These are phyloP conservation scores for Silurus aristotelis DNA, from an alignment of 2,797 vertebrate species.

Conservation along the genomic window DNA sequence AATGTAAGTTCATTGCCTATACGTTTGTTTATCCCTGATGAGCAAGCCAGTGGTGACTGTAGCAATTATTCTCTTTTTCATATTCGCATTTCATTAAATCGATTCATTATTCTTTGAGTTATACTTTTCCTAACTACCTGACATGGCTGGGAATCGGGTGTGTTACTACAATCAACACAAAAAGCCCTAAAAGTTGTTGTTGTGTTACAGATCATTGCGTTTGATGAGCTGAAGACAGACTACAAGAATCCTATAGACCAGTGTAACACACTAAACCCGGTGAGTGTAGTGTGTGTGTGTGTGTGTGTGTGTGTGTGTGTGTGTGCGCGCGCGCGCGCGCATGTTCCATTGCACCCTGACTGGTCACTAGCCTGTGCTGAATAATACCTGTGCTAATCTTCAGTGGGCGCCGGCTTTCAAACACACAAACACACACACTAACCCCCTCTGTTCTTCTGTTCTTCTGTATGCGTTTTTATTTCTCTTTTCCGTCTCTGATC, in stretches of 20 bases:
- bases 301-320: constrained; percentile 31
- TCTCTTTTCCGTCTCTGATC: constrained; percentile 81
- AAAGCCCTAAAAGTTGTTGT: background rate
- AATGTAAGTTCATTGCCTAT: too few relatives aligned
- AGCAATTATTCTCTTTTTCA: too few relatives aligned
- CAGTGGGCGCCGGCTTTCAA: constrained; percentile 82
- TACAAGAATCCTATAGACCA: constrained; percentile 99
- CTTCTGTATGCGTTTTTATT: constrained; percentile 67
- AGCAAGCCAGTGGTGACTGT: too few relatives aligned
- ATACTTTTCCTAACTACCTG: too few relatives aligned
- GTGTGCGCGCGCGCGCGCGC: constrained; percentile 58
- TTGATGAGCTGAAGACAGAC: constrained; percentile 98
- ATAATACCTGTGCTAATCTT: constrained; percentile 81
- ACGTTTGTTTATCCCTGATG: too few relatives aligned
- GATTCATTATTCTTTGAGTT: too few relatives aligned
- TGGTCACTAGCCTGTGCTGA: background rate
- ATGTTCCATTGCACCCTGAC: constrained; percentile 63
- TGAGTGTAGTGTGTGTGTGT: constrained; percentile 72
- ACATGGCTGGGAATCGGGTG: too few relatives aligned
- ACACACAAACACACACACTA: constrained; percentile 76
- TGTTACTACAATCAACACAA: too few relatives aligned
- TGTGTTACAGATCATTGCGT: constrained; percentile 91
- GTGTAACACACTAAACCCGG: constrained; percentile 98
- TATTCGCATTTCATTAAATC: too few relatives aligned
- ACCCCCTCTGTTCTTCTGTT: constrained; percentile 56